phyloP scores from a whole-genome alignment of 2,797 vertebrate species.

The Carapus acus region DNA sequence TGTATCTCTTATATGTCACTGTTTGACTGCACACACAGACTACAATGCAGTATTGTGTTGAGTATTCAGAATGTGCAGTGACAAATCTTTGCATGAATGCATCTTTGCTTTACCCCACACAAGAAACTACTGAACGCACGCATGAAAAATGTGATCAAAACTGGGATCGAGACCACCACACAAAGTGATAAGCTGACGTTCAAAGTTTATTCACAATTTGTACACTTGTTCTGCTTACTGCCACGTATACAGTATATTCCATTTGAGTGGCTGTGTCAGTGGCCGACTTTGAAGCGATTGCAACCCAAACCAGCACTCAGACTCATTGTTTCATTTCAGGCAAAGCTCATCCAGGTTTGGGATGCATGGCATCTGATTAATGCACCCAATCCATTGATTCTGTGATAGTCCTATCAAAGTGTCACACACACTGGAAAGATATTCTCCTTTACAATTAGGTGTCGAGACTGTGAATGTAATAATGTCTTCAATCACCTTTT shows the following conservation, averaged over 20 bases:
- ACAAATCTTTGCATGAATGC: too few relatives aligned
- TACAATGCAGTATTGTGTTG: too few relatives aligned
- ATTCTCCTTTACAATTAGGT: conserved; percentile 30
- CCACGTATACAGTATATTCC: conserved; percentile 38
- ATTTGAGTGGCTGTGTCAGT: conserved; percentile 22
- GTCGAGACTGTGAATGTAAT: neutral
- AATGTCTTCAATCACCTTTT: too few relatives aligned
- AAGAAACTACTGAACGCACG: too few relatives aligned
- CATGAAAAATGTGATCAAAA: conserved; percentile 3
- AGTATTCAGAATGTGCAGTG: too few relatives aligned
- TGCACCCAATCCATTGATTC: conserved; percentile 48
- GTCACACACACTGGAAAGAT: conserved; percentile 24
- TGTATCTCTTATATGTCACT: too few relatives aligned
- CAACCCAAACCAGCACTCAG: conserved; percentile 33
- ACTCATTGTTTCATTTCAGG: conserved; percentile 12
- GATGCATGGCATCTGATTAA: conserved; percentile 36
- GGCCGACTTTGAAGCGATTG: conserved; percentile 29
- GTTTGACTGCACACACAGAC: too few relatives aligned
- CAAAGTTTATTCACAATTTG: conserved; percentile 73
- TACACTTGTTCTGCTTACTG: conserved; percentile 56
- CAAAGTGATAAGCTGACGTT: conserved; percentile 40
- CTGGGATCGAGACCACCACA: conserved; percentile 7
- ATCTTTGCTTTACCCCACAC: too few relatives aligned
- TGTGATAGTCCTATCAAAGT: conserved; percentile 38
- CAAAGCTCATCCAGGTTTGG: conserved; percentile 14